These are phyloP conservation scores for Limonius californicus DNA, from an alignment of 1,140 invertebrate genomes.

Conservation along the genomic window DNA sequence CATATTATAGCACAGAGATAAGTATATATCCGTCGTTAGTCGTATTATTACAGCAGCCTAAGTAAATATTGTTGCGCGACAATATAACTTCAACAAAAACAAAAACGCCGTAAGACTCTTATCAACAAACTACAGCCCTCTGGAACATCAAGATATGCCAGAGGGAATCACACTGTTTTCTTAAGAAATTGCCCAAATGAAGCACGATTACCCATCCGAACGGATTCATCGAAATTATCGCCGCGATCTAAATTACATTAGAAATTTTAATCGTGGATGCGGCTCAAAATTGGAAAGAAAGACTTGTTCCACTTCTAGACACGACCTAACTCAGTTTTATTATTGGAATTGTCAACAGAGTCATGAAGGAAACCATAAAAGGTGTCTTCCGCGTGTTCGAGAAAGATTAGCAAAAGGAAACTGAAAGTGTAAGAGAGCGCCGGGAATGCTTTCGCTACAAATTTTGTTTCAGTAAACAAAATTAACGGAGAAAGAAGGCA, in stretches of 20 bases:
- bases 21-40: conserved; percentile 5
- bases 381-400: too few relatives aligned
- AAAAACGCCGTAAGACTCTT: conserved; percentile 2
- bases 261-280: not conserved
- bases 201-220: not conserved
- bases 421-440: too few relatives aligned
- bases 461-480: too few relatives aligned
- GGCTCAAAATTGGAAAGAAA: too few relatives aligned
- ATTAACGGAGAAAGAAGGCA: too few relatives aligned
- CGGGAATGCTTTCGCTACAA: too few relatives aligned
- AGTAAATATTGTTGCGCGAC: conserved; percentile 24
- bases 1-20: too few relatives aligned
- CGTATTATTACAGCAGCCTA: conserved; percentile 21
- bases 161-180: not conserved
- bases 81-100: conserved; percentile 13
- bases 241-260: conserved; percentile 7
- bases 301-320: too few relatives aligned
- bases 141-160: conserved; percentile 5
- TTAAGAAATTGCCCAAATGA: conserved; percentile 5
- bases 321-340: too few relatives aligned
- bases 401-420: too few relatives aligned
- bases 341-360: too few relatives aligned
- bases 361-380: too few relatives aligned
- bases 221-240: conserved; percentile 1
- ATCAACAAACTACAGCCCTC: conserved; percentile 1